Base-by-base conservation (phyloP, 2,113 vertebrate genomes). In the Eulemur macaco region DNA sequence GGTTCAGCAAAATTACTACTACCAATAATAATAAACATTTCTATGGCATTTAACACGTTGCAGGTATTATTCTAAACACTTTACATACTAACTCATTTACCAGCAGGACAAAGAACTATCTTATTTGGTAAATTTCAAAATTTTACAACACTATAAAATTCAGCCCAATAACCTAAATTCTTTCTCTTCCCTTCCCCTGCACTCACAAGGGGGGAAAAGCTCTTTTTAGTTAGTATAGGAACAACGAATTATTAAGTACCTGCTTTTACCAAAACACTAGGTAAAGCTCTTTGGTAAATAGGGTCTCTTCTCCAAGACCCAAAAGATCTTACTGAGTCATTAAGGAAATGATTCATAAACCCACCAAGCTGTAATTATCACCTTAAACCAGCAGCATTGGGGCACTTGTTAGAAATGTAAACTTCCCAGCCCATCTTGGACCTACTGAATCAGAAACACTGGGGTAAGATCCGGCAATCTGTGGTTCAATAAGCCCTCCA, bases 121-220 rank as follows among this genome's bases (percentile, higher is more conserved):
- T 60, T 18, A 77, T 12, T 56, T 42, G 23, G 6, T 23, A 85
- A 81, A 52, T 88, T 95, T 84, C 56, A 95, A 85, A 74, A 39
- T 96, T 94, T 94, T 92, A 87, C 25, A 81, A 29, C 42, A 66
- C 69, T 56, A 52, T 94, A 96, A 95, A 96, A 96, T 50, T 50
- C 21, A 69, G 11, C 18, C 39, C 87, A 94, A 73, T 82, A 92
- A 92, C 10, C 71, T 52, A 92, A 91, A 95, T 3, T 39, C 25
- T 71, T 45, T 95, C 50, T 82, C 66, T 76, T 58, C 54, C 69
- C 3, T 71, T 76, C 9, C 71, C 8, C 15, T 81, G 37, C 50
- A 85, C 77, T 91, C 58, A 87, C 42, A 39, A 27, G 45, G 29
- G 3, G 21, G 34, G 60, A 39, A 27, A 29, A 45, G 2, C 14